Conservation (phyloP, 2,797 vertebrate genomes). For the Dendrocincla fuliginosa region DNA sequence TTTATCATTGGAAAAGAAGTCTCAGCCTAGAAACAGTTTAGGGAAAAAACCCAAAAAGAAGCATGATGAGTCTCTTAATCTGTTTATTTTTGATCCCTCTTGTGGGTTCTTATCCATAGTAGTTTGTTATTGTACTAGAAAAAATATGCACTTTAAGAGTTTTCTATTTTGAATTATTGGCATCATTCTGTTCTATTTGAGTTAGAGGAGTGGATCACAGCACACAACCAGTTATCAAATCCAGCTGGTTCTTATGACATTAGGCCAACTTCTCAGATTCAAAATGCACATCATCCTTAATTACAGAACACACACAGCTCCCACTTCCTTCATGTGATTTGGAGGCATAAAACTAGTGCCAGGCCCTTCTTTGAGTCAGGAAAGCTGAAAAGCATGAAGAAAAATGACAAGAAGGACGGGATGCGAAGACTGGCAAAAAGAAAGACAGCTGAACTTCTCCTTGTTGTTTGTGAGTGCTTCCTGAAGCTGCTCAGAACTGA, state of each 20-base stretch:
- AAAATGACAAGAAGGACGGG: not conserved
- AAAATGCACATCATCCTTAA: not conserved
- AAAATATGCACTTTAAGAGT: not conserved
- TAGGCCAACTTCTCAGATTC: not conserved
- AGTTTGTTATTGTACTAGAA: not conserved
- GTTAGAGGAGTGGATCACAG: not conserved
- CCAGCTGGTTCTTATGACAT: not conserved
- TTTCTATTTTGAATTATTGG: not conserved
- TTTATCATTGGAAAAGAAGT: not conserved
- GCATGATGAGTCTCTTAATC: not conserved
- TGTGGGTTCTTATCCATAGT: not conserved
- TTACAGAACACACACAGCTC: not conserved
- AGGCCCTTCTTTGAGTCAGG: not conserved
- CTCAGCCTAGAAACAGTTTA: not conserved
- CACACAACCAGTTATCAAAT: not conserved
- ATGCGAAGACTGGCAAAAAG: not conserved
- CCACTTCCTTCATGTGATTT: not conserved
- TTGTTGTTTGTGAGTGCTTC: not conserved
- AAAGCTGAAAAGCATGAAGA: not conserved
- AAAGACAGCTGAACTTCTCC: not conserved
- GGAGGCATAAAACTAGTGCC: not conserved
- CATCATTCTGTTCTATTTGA: not conserved
- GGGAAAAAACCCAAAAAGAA: not conserved
- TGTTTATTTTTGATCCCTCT: not conserved
- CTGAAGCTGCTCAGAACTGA: not conserved